Conservation (phyloP, 2,113 vertebrate species). For the Syngnathus floridae region DNA sequence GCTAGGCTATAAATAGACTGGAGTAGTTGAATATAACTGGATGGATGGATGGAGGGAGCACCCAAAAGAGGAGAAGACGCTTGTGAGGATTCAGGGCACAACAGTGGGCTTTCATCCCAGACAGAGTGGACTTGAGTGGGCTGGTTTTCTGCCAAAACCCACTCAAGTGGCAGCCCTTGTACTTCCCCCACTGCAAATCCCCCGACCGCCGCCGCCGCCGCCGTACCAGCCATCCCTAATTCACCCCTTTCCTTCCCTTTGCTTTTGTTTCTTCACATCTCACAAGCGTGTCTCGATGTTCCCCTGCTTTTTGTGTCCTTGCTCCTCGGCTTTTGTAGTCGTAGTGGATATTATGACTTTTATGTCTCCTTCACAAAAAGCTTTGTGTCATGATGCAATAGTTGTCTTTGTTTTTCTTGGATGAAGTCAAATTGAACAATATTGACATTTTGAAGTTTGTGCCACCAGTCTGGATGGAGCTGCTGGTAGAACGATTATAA, state of each 20-base stretch:
- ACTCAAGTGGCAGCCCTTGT: slow-evolving; percentile 54
- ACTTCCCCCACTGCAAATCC: slow-evolving; percentile 24
- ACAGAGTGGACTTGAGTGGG: slow-evolving; percentile 61
- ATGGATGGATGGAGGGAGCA: slow-evolving; percentile 4
- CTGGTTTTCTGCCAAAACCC: slow-evolving; percentile 54
- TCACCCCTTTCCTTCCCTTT: slow-evolving; percentile 22
- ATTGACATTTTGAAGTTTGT: neutral
- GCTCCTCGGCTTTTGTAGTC: slow-evolving; percentile 6
- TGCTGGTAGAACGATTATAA: no score
- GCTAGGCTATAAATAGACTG: slow-evolving; percentile 13
- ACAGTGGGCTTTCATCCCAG: slow-evolving; percentile 59
- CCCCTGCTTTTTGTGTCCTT: slow-evolving; percentile 17
- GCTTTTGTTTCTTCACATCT: slow-evolving; percentile 31
- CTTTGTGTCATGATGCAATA: neutral
- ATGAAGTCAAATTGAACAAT: neutral
- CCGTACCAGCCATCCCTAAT: slow-evolving; percentile 33
- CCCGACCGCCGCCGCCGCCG: slow-evolving; percentile 4
- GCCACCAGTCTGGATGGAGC: no score
- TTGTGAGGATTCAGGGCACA: slow-evolving; percentile 38
- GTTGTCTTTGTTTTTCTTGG: neutral
- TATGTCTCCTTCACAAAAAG: neutral
- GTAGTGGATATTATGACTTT: neutral
- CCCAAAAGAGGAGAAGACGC: slow-evolving; percentile 14
- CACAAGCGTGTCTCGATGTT: slow-evolving; percentile 9
- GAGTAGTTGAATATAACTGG: neutral